phyloP scores from a whole-genome alignment of 2,888 invertebrate species.

The Drosophila mimetica region DNA sequence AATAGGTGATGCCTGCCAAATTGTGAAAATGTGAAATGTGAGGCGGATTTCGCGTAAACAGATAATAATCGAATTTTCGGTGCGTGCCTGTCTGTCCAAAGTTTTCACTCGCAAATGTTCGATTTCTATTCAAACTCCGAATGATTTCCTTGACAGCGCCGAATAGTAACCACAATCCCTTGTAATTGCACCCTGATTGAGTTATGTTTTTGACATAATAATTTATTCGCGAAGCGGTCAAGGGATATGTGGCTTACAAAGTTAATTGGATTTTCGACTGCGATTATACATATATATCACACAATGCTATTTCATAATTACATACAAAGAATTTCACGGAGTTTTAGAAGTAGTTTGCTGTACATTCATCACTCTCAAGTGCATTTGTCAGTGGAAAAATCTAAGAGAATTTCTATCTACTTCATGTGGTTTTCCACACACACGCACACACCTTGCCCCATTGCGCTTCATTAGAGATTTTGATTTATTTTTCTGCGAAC shows the following conservation, averaged over 20 bases:
- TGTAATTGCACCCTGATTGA: not conserved
- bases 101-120: not conserved
- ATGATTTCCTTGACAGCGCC: not conserved
- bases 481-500: not conserved
- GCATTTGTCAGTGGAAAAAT: too few species aligned
- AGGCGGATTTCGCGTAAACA: constrained; percentile 3
- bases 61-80: not conserved
- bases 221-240: not conserved
- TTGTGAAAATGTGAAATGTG: not conserved
- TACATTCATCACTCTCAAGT: too few species aligned
- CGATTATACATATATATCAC: too few species aligned
- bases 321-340: too few species aligned
- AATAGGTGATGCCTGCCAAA: not conserved
- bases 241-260: not conserved
- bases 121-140: not conserved
- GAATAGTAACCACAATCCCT: not conserved
- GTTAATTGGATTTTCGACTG: too few species aligned
- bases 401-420: too few species aligned
- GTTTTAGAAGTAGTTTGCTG: too few species aligned
- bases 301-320: too few species aligned
- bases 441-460: not conserved
- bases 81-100: not conserved
- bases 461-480: constrained; percentile 9
- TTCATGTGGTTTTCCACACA: not conserved
- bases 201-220: not conserved